A percentile compares a stretch with the other conserved stretches of the same genome.
These are phyloP conservation scores for Lindbergichthys nudifrons DNA, from an alignment of 2,797 vertebrate species.

Conservation along the genomic window DNA sequence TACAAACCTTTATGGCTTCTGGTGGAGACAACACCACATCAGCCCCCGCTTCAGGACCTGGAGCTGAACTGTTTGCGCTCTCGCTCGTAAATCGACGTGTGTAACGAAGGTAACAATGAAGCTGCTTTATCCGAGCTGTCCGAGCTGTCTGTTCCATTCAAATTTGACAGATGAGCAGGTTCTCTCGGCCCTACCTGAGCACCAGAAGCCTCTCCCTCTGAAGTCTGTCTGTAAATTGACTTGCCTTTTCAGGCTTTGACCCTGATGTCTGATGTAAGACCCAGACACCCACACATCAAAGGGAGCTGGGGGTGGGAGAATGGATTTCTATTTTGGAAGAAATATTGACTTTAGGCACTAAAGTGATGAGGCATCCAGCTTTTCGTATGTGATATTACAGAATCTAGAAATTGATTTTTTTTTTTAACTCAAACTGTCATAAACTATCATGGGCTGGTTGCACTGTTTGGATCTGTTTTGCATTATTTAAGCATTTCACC, in stretches of 20 bases:
- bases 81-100: constrained; percentile 71
- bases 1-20: constrained; percentile 87
- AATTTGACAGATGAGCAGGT: constrained; percentile 73
- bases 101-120: constrained; percentile 71
- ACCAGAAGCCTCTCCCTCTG: constrained; percentile 75
- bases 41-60: constrained; percentile 42
- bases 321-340: constrained; percentile 85
- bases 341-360: constrained; percentile 83
- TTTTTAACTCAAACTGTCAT: constrained; percentile 53
- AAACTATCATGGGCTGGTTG: constrained; percentile 25
- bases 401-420: constrained; percentile 58
- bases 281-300: constrained; percentile 88
- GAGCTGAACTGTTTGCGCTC: constrained; percentile 63
- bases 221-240: constrained; percentile 85
- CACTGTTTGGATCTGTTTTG: constrained; percentile 41
- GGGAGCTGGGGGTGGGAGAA: constrained; percentile 72
- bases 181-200: constrained; percentile 73
- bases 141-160: constrained; percentile 75
- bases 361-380: constrained; percentile 80
- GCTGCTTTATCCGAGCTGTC: constrained; percentile 64
- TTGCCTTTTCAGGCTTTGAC: constrained; percentile 86
- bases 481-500: constrained; percentile 9
- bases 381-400: constrained; percentile 72
- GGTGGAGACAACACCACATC: constrained; percentile 85
- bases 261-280: constrained; percentile 87